Conservation (phyloP, 1,140 invertebrate genomes). For the Apis dorsata region DNA sequence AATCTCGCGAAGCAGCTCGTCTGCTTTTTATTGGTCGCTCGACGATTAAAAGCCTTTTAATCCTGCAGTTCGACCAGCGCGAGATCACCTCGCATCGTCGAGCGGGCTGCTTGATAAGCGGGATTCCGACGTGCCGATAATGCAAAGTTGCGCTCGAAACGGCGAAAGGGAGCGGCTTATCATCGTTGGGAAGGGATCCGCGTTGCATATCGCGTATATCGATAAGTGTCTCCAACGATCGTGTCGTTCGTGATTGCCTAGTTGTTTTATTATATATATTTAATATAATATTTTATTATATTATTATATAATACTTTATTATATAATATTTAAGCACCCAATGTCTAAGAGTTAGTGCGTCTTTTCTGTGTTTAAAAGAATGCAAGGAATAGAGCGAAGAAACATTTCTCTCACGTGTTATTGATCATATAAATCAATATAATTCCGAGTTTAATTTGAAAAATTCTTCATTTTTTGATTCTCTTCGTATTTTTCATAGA, state of each 20-base stretch:
- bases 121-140: constrained; percentile 48
- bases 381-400: too few species aligned
- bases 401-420: too few species aligned
- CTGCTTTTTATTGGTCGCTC: neutral
- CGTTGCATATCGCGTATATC: constrained; percentile 47
- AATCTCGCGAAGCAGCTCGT: constrained; percentile 5
- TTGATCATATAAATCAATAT: too few species aligned
- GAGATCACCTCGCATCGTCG: constrained; percentile 26
- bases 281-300: too few species aligned
- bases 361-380: too few species aligned
- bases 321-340: constrained; percentile 26
- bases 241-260: neutral
- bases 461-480: too few species aligned
- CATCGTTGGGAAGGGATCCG: constrained; percentile 37
- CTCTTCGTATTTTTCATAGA: too few species aligned
- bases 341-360: neutral
- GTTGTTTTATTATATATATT: neutral
- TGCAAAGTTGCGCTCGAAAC: constrained; percentile 49
- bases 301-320: too few species aligned
- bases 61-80: neutral
- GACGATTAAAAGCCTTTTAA: constrained; percentile 13
- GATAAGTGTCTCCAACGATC: constrained; percentile 45
- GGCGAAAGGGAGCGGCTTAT: constrained; percentile 50
- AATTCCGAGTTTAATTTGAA: too few species aligned
- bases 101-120: constrained; percentile 40